phyloP scores from a whole-genome alignment of 2,113 vertebrate species.

The Carlito syrichta region DNA sequence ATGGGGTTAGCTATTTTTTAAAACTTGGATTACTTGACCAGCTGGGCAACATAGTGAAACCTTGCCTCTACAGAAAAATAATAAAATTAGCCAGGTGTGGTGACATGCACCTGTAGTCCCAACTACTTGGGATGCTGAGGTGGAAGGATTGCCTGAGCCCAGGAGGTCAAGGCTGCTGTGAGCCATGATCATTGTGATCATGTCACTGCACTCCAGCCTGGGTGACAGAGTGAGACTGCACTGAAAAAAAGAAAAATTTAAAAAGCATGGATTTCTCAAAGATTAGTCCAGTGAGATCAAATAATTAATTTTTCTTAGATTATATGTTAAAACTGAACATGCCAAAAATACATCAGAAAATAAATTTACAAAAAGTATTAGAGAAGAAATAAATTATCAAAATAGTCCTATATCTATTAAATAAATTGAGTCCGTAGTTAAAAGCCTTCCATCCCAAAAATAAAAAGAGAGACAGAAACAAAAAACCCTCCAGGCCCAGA shows the following conservation, averaged over 20 bases:
- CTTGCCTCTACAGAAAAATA: too few relatives aligned
- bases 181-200: too few relatives aligned
- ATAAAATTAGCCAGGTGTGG: too few relatives aligned
- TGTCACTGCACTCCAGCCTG: too few relatives aligned
- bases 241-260: too few relatives aligned
- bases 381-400: not conserved
- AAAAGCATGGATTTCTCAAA: constrained; percentile 5
- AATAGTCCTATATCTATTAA: not conserved
- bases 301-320: constrained; percentile 22
- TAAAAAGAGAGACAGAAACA: not conserved
- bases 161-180: too few relatives aligned
- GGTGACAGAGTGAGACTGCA: too few relatives aligned
- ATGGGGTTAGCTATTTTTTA: not conserved
- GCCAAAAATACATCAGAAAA: not conserved
- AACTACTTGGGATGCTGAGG: too few relatives aligned
- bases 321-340: not conserved
- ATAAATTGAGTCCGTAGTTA: not conserved
- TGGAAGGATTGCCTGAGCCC: too few relatives aligned
- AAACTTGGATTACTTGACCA: too few relatives aligned
- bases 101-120: too few relatives aligned
- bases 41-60: too few relatives aligned
- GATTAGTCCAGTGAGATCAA: not conserved
- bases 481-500: not conserved
- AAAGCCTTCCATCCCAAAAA: not conserved
- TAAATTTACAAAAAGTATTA: not conserved